phyloP scores from a whole-genome alignment of 2,113 vertebrate species.

The Ellobius talpinus region DNA sequence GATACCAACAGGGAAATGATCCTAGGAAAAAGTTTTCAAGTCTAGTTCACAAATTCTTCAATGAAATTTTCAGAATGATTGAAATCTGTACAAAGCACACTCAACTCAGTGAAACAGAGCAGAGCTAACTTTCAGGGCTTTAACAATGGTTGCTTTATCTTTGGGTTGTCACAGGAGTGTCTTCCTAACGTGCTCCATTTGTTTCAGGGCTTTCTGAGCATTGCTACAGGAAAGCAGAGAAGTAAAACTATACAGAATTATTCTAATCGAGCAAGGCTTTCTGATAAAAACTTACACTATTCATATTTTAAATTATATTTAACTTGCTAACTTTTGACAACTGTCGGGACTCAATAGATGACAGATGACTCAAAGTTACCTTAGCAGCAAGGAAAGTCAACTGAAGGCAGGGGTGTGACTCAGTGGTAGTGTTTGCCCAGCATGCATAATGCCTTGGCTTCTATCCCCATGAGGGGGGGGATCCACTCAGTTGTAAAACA shows the following conservation, averaged over 20 bases:
- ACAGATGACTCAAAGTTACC: neutral
- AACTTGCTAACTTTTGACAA: slow-evolving; percentile 20
- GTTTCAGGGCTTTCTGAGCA: neutral
- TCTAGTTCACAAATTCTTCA: neutral
- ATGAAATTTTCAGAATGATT: slow-evolving; percentile 29
- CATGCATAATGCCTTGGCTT: neutral
- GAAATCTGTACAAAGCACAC: neutral
- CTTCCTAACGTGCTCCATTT: neutral
- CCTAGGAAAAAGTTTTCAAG: neutral
- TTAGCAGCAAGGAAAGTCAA: neutral
- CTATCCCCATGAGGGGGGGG: neutral
- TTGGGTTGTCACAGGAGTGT: neutral
- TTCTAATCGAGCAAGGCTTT: neutral
- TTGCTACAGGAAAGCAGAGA: neutral
- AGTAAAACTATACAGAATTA: neutral
- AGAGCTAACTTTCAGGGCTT: neutral
- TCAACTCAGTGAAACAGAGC: slow-evolving; percentile 1
- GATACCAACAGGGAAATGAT: neutral
- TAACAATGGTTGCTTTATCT: neutral
- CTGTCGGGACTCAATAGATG: neutral
- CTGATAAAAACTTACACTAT: neutral
- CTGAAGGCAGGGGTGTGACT: neutral
- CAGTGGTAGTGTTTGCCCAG: neutral
- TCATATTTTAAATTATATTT: neutral
- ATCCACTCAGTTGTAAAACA: neutral